A percentile compares a stretch with the other conserved stretches of the same genome.
Conservation (phyloP, 2,888 invertebrate genomes). For the Notodonta ziczac region DNA sequence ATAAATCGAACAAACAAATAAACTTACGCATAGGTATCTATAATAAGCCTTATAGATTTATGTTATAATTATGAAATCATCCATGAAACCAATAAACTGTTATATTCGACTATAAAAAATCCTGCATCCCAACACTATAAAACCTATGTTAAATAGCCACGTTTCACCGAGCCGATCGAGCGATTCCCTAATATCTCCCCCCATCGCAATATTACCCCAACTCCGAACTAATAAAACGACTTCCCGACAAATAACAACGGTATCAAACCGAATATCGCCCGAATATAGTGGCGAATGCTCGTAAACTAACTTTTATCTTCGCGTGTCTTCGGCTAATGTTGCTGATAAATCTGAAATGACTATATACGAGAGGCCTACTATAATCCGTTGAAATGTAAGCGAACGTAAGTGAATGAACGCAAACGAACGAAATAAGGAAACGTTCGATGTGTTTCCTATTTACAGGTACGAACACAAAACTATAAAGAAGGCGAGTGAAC, state of each 20-base stretch:
- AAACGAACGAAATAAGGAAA: too few relatives aligned
- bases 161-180: neutral
- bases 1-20: too few relatives aligned
- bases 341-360: conserved; percentile 42
- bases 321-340: conserved; percentile 43
- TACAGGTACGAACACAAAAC: too few relatives aligned
- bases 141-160: neutral
- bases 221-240: conserved; percentile 30
- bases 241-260: conserved; percentile 37
- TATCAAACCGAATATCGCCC: conserved; percentile 40
- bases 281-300: conserved; percentile 42
- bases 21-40: too few relatives aligned
- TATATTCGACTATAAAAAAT: too few relatives aligned
- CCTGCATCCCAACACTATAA: too few relatives aligned
- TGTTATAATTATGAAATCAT: too few relatives aligned
- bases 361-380: conserved; percentile 33
- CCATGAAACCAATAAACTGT: too few relatives aligned
- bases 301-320: conserved; percentile 45
- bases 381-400: neutral
- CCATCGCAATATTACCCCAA: conserved; percentile 30
- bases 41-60: too few relatives aligned
- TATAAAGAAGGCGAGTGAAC: too few relatives aligned
- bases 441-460: too few relatives aligned
- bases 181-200: neutral
- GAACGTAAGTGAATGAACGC: neutral